Evolutionary conservation across 2,113 vertebrate genomes (phyloP).

Genomic region (Lanius ludovicianus): DNA sequence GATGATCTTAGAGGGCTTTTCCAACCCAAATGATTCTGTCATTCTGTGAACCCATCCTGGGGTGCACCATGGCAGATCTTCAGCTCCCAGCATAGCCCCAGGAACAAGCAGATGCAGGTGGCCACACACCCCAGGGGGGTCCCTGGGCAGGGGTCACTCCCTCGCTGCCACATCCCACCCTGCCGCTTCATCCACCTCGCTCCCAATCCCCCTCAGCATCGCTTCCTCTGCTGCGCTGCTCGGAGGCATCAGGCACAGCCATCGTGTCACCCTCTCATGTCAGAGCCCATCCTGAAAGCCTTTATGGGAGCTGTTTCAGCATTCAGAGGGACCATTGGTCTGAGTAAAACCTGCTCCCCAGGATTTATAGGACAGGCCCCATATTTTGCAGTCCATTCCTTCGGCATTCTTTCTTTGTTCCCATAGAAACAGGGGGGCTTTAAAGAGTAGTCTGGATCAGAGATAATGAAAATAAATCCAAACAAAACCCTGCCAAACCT

Average conservation of each 20-base stretch:
- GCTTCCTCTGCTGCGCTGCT: fast-evolving
- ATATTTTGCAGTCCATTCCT: not conserved
- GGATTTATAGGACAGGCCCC: not conserved
- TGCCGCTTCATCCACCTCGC: fast-evolving
- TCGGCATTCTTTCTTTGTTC: not conserved
- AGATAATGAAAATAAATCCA: constrained; percentile 20
- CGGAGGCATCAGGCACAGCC: fast-evolving
- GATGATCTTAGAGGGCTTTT: fast-evolving
- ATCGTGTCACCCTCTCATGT: fast-evolving
- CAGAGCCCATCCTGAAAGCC: not conserved
- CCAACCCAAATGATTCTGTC: not conserved
- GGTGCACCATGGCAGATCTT: fast-evolving
- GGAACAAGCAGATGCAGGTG: not conserved
- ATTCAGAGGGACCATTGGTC: fast-evolving
- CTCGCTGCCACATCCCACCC: not conserved
- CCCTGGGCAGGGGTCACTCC: fast-evolving
- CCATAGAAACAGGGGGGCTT: not conserved
- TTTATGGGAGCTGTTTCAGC: fast-evolving
- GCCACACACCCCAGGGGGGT: fast-evolving
- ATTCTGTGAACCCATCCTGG: fast-evolving
- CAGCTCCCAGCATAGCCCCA: fast-evolving
- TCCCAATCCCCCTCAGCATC: fast-evolving
- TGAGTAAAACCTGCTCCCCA: not conserved
- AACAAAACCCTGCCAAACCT: not conserved
- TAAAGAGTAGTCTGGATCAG: not conserved